These are phyloP conservation scores for Drosophila navojoa DNA, from an alignment of 1,140 invertebrate species.

Conservation along the genomic window DNA sequence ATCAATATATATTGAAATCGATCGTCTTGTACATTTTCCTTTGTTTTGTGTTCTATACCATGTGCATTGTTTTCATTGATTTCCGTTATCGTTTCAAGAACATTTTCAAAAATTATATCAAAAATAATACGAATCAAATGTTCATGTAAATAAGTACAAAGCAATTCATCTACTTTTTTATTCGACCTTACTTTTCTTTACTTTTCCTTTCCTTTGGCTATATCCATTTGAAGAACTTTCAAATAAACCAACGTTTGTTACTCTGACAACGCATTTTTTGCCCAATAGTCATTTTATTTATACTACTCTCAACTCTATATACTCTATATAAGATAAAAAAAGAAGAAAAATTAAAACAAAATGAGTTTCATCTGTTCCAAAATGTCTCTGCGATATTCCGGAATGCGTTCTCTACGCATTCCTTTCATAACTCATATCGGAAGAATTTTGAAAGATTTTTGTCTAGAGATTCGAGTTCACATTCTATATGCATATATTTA, in stretches of 20 bases:
- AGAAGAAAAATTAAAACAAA: not conserved
- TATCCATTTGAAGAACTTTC: constrained; percentile 19
- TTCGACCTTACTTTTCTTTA: constrained; percentile 1
- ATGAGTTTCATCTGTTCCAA: constrained; percentile 6
- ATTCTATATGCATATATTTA: constrained; percentile 5
- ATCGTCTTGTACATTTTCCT: constrained; percentile 52
- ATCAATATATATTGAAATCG: constrained; percentile 40
- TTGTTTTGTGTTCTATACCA: constrained; percentile 58
- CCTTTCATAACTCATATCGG: no score
- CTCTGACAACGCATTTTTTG: constrained; percentile 43
- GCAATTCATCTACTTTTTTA: constrained; percentile 15
- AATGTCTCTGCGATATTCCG: not conserved
- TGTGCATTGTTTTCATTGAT: constrained; percentile 58
- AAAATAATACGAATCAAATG: constrained; percentile 1
- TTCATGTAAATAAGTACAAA: constrained; percentile 61
- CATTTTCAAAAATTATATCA: not conserved
- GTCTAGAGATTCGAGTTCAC: constrained; percentile 11
- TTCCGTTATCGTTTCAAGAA: constrained; percentile 29
- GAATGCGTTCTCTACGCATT: not conserved
- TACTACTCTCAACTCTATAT: constrained; percentile 6
- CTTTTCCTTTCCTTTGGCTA: constrained; percentile 17
- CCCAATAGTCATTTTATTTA: constrained; percentile 21
- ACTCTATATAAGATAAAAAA: no score
- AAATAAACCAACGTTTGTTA: constrained; percentile 46
- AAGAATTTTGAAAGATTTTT: constrained; percentile 4